These are phyloP conservation scores for Plagiodera versicolora DNA, from an alignment of 2,888 invertebrate genomes.

Conservation along the genomic window DNA sequence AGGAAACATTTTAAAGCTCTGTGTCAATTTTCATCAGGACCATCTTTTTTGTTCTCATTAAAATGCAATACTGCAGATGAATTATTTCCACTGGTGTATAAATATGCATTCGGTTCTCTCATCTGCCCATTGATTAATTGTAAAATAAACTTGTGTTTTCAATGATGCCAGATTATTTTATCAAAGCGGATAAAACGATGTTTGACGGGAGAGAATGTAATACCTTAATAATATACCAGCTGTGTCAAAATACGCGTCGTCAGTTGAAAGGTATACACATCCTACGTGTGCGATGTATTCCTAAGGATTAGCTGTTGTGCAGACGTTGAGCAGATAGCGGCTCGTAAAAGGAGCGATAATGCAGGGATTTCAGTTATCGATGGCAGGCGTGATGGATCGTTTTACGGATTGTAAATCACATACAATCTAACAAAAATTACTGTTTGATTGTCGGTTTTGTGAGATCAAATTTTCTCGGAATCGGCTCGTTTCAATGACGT, in stretches of 20 bases:
- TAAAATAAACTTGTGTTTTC: neutral
- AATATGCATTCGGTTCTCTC: no score
- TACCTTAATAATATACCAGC: conserved; percentile 18
- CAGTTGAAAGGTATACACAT: conserved; percentile 14
- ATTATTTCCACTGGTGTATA: no score
- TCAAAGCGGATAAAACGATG: conserved; percentile 8
- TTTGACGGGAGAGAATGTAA: conserved; percentile 23
- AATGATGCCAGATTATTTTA: conserved; percentile 1
- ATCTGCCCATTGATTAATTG: no score
- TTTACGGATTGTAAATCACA: conserved; percentile 57
- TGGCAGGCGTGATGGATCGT: conserved; percentile 55
- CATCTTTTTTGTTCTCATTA: no score
- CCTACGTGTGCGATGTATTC: conserved; percentile 36
- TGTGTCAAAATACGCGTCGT: conserved; percentile 24
- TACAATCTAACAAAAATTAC: conserved; percentile 54
- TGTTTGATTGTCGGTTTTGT: conserved; percentile 46
- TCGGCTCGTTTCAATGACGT: conserved; percentile 12
- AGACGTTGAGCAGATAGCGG: conserved; percentile 53
- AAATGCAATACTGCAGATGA: no score
- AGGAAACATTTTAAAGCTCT: no score
- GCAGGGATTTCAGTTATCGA: conserved; percentile 56
- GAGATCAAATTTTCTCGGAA: conserved; percentile 30
- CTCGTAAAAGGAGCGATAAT: conserved; percentile 52
- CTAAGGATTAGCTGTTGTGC: conserved; percentile 48
- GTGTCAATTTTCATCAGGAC: no score